Base-by-base conservation (phyloP, 2,888 invertebrate genomes). In the Brachypterus glaber region DNA sequence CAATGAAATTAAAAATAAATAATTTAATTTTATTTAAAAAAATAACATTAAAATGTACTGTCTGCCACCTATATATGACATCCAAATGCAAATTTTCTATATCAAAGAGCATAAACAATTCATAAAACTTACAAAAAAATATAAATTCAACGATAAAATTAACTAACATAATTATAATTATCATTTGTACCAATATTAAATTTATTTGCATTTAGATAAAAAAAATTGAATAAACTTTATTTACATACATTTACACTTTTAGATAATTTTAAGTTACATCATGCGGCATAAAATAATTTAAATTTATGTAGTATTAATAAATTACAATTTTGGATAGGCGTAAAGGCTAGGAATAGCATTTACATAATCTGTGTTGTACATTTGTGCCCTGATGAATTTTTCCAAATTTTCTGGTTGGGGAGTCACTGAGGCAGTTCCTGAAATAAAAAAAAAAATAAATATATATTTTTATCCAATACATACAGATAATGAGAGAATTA, bases 381-480 rank as follows among this genome's bases (percentile, higher is more conserved):
- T 78, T 67, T 88, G 87, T 17, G 82, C 79, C 58, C 78, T 77
- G 52, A 90, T 77, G 60, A 83, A 90, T 44, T 70, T 72, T 53
- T 76, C 72, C 57, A 77, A 77, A 63, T 88, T 75, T 36, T 70
- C 57, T 1, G 90, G 90, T 62, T 85, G 76, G 2, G 89, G 90
- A 54, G 69, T 71, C 7, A 86, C 76, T n/a, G 82, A 77, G 29
- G 88, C 89, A 50, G 82, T 72, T 30, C 76, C 87, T 87, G 64
- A 58, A 54, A 54, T 42, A 45, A 46, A 46, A 43, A 11, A 38
- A 11, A n/a, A n/a, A n/a, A n/a, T n/a, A n/a, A n/a, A n/a, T n/a
- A n/a, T n/a, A n/a, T n/a, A n/a, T n/a, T n/a, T n/a, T n/a, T n/a
- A n/a, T n/a, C n/a, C n/a, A n/a, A n/a, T n/a, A n/a, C n/a, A n/a